Evolutionary conservation across 1,140 invertebrate genomes (phyloP), one percentile per base, ranked within the genome.

Genomic region (Trichomalopsis sarcophagae): DNA sequence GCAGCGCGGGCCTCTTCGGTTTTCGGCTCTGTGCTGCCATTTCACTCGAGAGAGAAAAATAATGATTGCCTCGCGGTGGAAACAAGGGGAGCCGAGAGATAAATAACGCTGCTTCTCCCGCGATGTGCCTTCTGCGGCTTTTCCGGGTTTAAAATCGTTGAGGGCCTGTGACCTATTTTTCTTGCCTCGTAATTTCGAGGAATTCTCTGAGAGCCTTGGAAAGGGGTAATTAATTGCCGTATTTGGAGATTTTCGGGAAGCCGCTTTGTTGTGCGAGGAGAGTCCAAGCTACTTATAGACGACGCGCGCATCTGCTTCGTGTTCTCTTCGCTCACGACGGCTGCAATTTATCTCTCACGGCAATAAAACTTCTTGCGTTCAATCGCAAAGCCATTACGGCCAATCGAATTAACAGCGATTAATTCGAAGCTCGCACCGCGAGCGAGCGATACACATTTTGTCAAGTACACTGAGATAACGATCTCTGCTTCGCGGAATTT

Each of bases 401-500:
- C 13, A 77, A 77, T 83, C 55, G 68, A 83, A 5, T n/a, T 77
- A 44, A 83, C 4, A 50, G 30, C 30, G 21, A 69, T 83, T 83
- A 83, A 77, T 69, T 83, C 14, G 40, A 71, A 69, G 14, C 73
- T 68, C 23, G 13, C 73, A 23, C 23, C 69, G 14, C 11, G 33
- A 3, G 62, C n/a, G n/a, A 14, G 47, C 44, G 33, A 66, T 75
- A 83, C 36, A 23, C 47, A 80, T 84, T 84, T 79, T 62, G 44
- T 80, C 83, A 84, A 69, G 77, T 77, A 30, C 69, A 17, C 21
- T 21, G 47, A 73, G 77, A 80, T 84, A 79, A 71, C 47, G 68
- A 80, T 84, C 83, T 62, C n/a, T 40, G 27, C 5, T 84, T 84
- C 82, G 30, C 11, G 47, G 83, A 84, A 84, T 27, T 84, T 78